Base-by-base conservation (phyloP, 2,888 invertebrate genomes). In the Tridacna gigas region DNA sequence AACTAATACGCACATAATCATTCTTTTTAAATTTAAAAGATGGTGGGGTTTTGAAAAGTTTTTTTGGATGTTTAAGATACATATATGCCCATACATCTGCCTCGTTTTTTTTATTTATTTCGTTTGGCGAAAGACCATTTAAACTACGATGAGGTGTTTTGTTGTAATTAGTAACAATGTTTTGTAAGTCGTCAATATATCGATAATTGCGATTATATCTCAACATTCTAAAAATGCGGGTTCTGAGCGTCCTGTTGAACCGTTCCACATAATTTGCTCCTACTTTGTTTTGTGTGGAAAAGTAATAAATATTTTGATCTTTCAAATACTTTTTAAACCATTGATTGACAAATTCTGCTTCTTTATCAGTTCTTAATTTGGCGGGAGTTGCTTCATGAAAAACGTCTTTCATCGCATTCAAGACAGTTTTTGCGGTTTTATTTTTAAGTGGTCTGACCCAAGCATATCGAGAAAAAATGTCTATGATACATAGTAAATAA, bases 1-100 rank as follows among this genome's bases (percentile, higher is more conserved):
- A 81, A 76, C 76, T 81, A 9, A 84, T 7, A 12, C 84, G 78
- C 75, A 79, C 71, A 63, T 69, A 79, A 61, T 76, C 76, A 26
- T 75, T 74, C 47, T 81, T 65, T 71, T 66, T 65, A 75, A 84
- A 66, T 63, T 71, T 80, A 65, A 69, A 67, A 20, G 63, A 25
- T 63, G n/a, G 63, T 22, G 25, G 25, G 25, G 15, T 63, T 63
- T 25, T n/a, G 2, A 22, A 63, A 25, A 25, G 63, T 13, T 63
- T 18, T 63, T 63, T 63, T 22, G 63, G n/a, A 22, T 25, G 13
- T 25, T 25, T 63, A 22, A 63, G n/a, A 25, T 25, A 25, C n/a
- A 63, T 25, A 22, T 63, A 69, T 12, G 69, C 69, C 77, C 80
- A 80, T n/a, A 71, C 22, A 45, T 77, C 73, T n/a, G 77, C 80